Evolutionary conservation across 2,113 vertebrate genomes (phyloP), one percentile per base, ranked within the genome.

Genomic region (Apteryx mantelli): DNA sequence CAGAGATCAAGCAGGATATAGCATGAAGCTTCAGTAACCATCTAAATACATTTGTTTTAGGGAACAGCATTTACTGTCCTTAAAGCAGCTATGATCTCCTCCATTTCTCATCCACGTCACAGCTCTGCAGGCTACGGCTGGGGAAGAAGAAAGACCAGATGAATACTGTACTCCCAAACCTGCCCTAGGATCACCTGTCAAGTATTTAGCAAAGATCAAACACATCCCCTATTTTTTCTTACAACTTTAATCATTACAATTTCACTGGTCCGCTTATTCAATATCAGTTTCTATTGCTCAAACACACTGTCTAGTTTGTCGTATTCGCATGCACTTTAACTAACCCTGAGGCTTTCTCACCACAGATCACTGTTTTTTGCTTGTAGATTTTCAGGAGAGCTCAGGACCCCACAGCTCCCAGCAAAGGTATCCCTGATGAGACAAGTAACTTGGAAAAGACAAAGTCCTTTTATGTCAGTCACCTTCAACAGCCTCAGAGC

Each of bases 161-260:
- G 11, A 86, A 77, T 28, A 42, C 6, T 70, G 64, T 63, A 22
- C 40, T 91, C 64, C 84, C 71, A 32, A 11, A 24, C 52, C 61
- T 79, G 83, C 48, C 48, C 81, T 79, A 87, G 82, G 63, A 91
- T 68, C 64, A 75, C 71, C 86, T 79, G 56, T 84, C 48, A 73
- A 82, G 42, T 36, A 65, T 32, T 81, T 21, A 84, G 30, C 18
- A 64, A 82, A 61, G 87, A 92, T 89, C 56, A 87, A 52, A 68
- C 69, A 79, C 18, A 71, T 89, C 10, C 56, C 53, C 30, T 26
- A 61, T 44, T 52, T 75, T 68, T 75, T 34, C 81, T 71, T 19
- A 4, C 1, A 32, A 75, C 58, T 92, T 48, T 30, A 18, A 52
- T 48, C 10, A 64, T 64, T 68, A 66, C 18, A 7, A 69, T 82